Evolutionary conservation across 2,888 invertebrate species (phyloP), one percentile per base, ranked within the genome.

Genomic region (Peribatodes rhomboidaria): DNA sequence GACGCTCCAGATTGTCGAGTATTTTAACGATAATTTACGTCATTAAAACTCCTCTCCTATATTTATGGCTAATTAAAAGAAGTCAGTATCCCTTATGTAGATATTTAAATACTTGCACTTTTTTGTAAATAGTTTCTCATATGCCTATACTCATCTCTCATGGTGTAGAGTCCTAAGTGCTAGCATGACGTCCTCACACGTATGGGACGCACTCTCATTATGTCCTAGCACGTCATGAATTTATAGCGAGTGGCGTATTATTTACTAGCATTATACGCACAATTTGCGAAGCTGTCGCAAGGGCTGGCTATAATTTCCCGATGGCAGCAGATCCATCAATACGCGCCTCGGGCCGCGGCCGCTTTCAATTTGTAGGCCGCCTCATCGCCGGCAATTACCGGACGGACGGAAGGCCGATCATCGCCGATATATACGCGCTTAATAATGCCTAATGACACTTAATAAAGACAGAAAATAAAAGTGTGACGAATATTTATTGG

Each of bases 211-310:
- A 80, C 82, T 83, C 66, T 69, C 65, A 72, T 72, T 83, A 84
- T 70, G 79, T 81, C 77, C 83, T 87, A 85, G 87, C 81, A 72
- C 78, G 79, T 82, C 85, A 86, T 85, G 87, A 90, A 89, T 91
- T 89, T 88, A 89, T 89, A 88, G 86, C 85, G 85, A 83, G 81
- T 76, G 81, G 80, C 73, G 81, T 90, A 90, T 90, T 92, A 92
- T 92, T 91, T 89, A 90, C 92, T 90, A 90, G 92, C 87, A 92
- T 92, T 92, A 92, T 91, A 89, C 88, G 92, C 90, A 92, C 91
- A 92, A 91, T 92, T 93, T 90, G 92, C 92, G 90, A 87, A 90
- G 92, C 91, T 92, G 92, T 93, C 92, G 91, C 92, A 90, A 90
- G 88, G 85, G 86, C 86, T 83, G 78, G 85, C 89, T 92, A 90